Conservation (phyloP, 2,888 invertebrate species). For the Apodemia arnacis region DNA sequence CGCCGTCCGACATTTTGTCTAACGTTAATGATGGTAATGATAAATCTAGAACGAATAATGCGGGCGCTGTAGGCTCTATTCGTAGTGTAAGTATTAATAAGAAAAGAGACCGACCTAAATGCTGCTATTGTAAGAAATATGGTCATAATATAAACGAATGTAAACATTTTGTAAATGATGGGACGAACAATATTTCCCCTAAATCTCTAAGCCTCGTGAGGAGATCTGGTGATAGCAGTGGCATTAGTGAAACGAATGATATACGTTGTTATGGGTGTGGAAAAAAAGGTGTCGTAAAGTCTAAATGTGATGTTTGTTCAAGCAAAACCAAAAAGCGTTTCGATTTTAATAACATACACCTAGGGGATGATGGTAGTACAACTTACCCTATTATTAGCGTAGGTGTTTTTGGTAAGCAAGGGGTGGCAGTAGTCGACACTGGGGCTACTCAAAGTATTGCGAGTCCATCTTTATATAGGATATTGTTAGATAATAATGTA, state of each 20-base stretch:
- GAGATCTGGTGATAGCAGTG: neutral
- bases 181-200: neutral
- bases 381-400: conserved; percentile 7
- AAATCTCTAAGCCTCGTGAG: neutral
- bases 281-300: conserved; percentile 26
- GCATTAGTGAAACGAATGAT: neutral
- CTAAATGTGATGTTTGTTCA: conserved; percentile 39
- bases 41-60: neutral
- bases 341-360: conserved; percentile 7
- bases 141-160: conserved; percentile 22
- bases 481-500: conserved; percentile 23
- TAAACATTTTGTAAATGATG: neutral
- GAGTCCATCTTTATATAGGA: conserved; percentile 29
- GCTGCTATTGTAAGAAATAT: conserved; percentile 36
- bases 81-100: neutral
- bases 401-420: conserved; percentile 9
- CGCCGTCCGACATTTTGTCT: neutral
- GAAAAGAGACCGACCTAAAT: conserved; percentile 6
- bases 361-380: neutral
- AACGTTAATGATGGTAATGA: neutral
- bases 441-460: conserved; percentile 49
- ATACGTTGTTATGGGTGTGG: conserved; percentile 46
- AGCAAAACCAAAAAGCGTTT: neutral
- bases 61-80: neutral
- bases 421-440: conserved; percentile 48